These are phyloP conservation scores for Plemyria rubiginata DNA, from an alignment of 2,888 invertebrate species.

Conservation along the genomic window DNA sequence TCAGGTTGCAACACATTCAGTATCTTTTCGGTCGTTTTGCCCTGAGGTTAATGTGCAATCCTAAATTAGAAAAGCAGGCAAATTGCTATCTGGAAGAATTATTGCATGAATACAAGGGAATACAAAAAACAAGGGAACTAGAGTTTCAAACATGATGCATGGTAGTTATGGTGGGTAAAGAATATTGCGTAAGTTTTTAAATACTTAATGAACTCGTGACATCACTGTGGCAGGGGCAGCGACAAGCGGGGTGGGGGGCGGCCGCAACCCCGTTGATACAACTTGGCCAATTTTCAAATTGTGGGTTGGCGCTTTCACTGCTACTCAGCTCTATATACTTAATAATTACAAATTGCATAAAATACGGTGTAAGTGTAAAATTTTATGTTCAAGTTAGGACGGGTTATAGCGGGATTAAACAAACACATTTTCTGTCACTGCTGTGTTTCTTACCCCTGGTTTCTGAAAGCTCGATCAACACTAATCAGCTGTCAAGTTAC, in stretches of 20 bases:
- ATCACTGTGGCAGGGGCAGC: slow-evolving; percentile 43
- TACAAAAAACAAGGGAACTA: not conserved
- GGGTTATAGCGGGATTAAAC: too few relatives aligned
- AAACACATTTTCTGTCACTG: too few relatives aligned
- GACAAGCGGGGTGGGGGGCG: slow-evolving; percentile 49
- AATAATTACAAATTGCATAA: slow-evolving; percentile 42
- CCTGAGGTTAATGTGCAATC: slow-evolving; percentile 46
- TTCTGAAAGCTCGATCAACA: too few relatives aligned
- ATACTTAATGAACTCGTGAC: slow-evolving; percentile 6
- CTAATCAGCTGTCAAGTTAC: too few relatives aligned
- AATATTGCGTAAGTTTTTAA: not conserved
- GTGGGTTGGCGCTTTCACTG: slow-evolving; percentile 75
- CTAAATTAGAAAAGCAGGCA: slow-evolving; percentile 45
- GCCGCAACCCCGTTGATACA: slow-evolving; percentile 67
- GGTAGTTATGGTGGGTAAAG: too few relatives aligned
- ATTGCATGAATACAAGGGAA: slow-evolving; percentile 9
- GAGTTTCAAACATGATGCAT: too few relatives aligned
- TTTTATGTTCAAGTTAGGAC: too few relatives aligned
- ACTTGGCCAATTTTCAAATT: slow-evolving; percentile 81
- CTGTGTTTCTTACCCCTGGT: too few relatives aligned
- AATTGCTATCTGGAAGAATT: slow-evolving; percentile 28
- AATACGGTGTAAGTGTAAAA: not conserved
- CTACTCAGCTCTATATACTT: slow-evolving; percentile 44
- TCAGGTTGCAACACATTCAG: slow-evolving; percentile 54
- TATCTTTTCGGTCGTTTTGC: slow-evolving; percentile 51